Percentiles rank a stretch among this genome's conserved stretches.
These are phyloP conservation scores for Drosophila niveifrons DNA, from an alignment of 2,888 invertebrate species.

Conservation along the genomic window DNA sequence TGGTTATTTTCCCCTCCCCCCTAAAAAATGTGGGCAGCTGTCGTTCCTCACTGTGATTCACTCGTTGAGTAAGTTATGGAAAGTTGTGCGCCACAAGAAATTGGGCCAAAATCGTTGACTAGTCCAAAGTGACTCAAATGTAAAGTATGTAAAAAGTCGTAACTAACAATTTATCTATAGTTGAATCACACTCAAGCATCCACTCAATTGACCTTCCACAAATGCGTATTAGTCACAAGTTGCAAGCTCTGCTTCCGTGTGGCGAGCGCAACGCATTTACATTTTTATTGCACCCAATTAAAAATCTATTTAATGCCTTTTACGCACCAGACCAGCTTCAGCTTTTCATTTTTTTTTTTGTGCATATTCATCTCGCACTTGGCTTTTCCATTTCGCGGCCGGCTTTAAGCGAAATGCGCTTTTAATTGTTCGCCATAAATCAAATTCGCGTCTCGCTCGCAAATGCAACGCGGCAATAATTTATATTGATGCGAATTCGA, in stretches of 20 bases:
- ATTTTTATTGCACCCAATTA: constrained; percentile 71
- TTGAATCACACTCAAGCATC: constrained; percentile 36
- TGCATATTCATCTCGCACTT: constrained; percentile 42
- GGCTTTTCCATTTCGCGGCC: constrained; percentile 29
- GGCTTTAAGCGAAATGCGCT: constrained; percentile 66
- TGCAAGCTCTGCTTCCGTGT: constrained; percentile 12
- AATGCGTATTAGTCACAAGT: constrained; percentile 7
- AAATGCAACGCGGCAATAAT: constrained; percentile 55
- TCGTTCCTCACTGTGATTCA: constrained; percentile 37
- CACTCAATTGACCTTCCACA: constrained; percentile 1
- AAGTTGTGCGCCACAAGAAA: constrained; percentile 35
- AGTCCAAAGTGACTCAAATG: constrained; percentile 35
- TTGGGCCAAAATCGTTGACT: constrained; percentile 48
- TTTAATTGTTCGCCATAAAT: constrained; percentile 82
- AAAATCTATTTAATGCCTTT: constrained; percentile 71
- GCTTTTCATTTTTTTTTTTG: constrained; percentile 2
- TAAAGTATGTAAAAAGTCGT: background rate
- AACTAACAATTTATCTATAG: constrained; percentile 8
- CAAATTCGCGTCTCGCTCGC: constrained; percentile 50
- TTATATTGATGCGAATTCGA: constrained; percentile 52
- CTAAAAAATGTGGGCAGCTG: constrained; percentile 28
- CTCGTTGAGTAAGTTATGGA: constrained; percentile 43
- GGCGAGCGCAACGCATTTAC: constrained; percentile 19
- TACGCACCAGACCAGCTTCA: constrained; percentile 28
- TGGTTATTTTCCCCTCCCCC: constrained; percentile 2